phyloP scores from a whole-genome alignment of 2,797 vertebrate genomes.

The Coranthus polyacanthus region DNA sequence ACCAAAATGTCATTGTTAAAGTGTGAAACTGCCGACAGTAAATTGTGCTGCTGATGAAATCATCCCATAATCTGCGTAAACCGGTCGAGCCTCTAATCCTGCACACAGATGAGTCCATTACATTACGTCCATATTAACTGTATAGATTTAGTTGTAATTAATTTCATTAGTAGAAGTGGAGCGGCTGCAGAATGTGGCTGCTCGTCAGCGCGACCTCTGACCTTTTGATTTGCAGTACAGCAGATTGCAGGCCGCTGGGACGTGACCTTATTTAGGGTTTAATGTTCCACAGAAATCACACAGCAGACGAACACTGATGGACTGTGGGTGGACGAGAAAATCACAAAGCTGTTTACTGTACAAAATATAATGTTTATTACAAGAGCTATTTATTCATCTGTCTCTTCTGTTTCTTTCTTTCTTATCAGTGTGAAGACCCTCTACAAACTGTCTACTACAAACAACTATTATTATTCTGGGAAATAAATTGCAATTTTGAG shows the following conservation, averaged over 20 bases:
- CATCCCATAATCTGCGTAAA: constrained; percentile 46
- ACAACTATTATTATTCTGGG: no score
- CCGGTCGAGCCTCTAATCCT: constrained; percentile 54
- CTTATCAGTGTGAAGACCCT: no score
- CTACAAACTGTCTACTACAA: no score
- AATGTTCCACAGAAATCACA: constrained; percentile 5
- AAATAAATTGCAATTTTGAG: no score
- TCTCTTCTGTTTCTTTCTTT: no score
- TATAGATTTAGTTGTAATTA: constrained; percentile 54
- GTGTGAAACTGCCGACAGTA: constrained; percentile 4
- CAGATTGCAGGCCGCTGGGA: constrained; percentile 43
- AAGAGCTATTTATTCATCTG: no score
- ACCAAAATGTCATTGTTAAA: constrained; percentile 4
- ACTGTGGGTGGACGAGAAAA: background rate
- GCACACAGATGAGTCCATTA: constrained; percentile 40
- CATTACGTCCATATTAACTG: constrained; percentile 39
- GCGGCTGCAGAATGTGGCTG: constrained; percentile 2
- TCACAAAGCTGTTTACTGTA: background rate
- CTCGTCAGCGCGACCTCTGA: constrained; percentile 32
- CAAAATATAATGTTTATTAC: background rate
- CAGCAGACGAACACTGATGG: background rate
- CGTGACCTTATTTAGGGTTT: constrained; percentile 36
- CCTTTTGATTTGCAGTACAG: constrained; percentile 37
- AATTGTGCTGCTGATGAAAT: constrained; percentile 1
- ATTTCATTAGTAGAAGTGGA: constrained; percentile 56